Conservation (phyloP, 1,140 invertebrate species). For the Caenorhabditis brenneri region DNA sequence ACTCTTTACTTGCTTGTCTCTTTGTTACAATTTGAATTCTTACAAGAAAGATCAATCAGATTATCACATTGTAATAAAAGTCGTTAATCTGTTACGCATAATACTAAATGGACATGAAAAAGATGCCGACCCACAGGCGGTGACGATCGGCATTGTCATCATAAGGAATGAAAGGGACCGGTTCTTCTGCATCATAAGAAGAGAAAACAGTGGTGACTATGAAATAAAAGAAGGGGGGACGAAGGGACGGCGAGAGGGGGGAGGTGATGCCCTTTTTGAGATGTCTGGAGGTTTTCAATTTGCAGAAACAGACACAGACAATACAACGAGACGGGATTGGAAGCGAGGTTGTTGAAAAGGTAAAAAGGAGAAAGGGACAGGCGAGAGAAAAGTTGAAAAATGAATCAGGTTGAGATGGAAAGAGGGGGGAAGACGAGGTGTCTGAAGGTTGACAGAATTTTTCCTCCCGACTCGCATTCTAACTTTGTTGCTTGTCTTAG, state of each 20-base stretch:
- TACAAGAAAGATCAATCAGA: background rate
- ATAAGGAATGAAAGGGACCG: background rate
- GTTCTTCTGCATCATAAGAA: background rate
- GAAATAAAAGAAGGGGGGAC: background rate
- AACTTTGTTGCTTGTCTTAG: background rate
- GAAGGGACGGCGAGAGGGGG: background rate
- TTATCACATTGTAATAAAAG: background rate
- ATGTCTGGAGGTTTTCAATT: constrained; percentile 23
- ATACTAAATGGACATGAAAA: background rate
- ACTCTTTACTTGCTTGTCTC: too few species aligned
- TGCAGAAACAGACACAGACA: background rate
- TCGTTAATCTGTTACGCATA: background rate
- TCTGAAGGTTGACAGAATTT: constrained; percentile 13
- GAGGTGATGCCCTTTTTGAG: background rate
- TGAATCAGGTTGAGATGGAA: constrained; percentile 18
- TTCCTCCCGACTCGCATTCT: background rate
- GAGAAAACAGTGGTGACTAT: constrained; percentile 9
- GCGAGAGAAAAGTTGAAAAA: constrained; percentile 27
- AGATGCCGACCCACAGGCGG: background rate
- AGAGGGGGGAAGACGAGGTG: background rate
- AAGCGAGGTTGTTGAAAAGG: background rate
- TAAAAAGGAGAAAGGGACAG: background rate
- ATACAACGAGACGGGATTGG: background rate
- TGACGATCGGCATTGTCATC: background rate
- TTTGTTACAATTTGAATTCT: background rate